Evolutionary conservation across 2,797 vertebrate species (phyloP), one percentile per base, ranked within the genome.

Genomic region (Phataginus tetradactyla): DNA sequence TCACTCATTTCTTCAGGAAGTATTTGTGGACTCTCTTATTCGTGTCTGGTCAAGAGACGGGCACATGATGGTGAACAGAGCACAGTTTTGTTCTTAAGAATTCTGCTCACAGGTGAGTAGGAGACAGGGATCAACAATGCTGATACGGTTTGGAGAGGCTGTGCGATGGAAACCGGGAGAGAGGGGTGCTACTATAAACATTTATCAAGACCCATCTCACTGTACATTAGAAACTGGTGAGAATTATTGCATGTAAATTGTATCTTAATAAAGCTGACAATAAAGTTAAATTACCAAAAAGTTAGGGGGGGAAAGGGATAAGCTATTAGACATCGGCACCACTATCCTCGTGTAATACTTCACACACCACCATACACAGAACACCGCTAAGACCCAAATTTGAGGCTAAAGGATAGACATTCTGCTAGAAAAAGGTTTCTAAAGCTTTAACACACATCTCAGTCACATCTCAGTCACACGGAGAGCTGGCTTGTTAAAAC

Each of bases 1-100:
- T 84, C 42, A 84, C 9, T 96, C 55, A 83, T 91, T 95, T 78
- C 63, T 86, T 92, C 68, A 88, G 37, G 55, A 94, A 96, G 78
- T 86, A 90, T 61, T 95, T 91, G 5, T 39, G 49, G 79, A 71
- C 37, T 34, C 13, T 83, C 51, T 75, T 90, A 51, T 88, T 66
- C 53, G n/a, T 37, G 5, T 90, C 59, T 68, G 20, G 8, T 53
- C 17, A 5, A 74, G 53, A 18, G 12, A n/a, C 12, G 63, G 20
- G 8, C 94, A 59, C 34, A 37, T 18, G 34, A 0, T 18, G 34
- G 74, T 59, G 68, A 83, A 21, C 6, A 57, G 13, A 7, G 0
- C 29, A 25, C 18, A 57, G 42, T 59, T 68, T 53, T 57, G 34
- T 69, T 34, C 57, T 91, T 5, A 57, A 83, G 74, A 37, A 55